Conservation (phyloP, 2,797 vertebrate species). For the Cossypha caffra region DNA sequence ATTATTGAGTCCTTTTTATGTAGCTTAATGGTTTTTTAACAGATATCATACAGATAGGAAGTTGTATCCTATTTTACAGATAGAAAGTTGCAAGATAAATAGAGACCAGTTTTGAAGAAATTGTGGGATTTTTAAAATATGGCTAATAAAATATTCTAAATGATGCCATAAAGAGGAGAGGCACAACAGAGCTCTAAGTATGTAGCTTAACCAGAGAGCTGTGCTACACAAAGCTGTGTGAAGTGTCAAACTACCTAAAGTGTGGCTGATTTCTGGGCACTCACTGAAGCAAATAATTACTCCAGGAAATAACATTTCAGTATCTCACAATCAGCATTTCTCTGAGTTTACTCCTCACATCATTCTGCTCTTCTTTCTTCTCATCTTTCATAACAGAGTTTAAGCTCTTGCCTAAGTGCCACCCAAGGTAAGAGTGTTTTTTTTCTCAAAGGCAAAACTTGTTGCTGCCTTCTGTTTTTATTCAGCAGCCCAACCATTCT, state of each 20-base stretch:
- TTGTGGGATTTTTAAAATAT: background rate
- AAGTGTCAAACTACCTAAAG: background rate
- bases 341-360: background rate
- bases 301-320: slow-evolving; percentile 29
- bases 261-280: background rate
- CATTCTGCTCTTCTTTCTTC: background rate
- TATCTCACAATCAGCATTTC: slow-evolving; percentile 11
- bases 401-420: background rate
- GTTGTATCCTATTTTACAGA: background rate
- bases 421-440: background rate
- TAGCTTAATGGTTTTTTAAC: background rate
- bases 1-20: background rate
- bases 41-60: background rate
- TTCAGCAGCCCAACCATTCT: background rate
- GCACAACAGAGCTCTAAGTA: background rate
- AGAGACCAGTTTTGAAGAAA: background rate
- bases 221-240: background rate
- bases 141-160: background rate
- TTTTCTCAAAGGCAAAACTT: background rate
- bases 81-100: background rate
- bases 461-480: background rate
- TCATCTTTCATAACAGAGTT: background rate
- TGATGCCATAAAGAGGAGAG: background rate
- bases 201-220: background rate
- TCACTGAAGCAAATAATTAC: slow-evolving; percentile 29